Evolutionary conservation across 1,140 invertebrate genomes (phyloP), one percentile per base, ranked within the genome.

Genomic region (Drosophila kepulauana): DNA sequence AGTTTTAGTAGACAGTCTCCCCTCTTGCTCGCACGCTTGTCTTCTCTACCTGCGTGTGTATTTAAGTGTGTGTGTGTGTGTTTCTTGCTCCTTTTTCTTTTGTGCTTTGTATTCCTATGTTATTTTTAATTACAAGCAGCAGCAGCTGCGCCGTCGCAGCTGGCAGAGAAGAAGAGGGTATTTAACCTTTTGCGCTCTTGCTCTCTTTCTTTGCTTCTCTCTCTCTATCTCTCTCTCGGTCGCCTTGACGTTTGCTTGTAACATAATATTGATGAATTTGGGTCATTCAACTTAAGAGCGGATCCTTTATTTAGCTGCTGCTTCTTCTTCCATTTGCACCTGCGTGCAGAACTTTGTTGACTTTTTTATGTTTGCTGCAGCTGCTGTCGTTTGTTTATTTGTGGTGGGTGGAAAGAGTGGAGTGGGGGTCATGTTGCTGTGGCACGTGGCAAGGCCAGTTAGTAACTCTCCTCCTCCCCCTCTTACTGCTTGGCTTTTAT

Each of bases 121-220:
- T 82, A 79, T 88, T 87, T 87, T 88, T 87, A 88, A 87, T 87
- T 88, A 82, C 84, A 87, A 87, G 65, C 76, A 75, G 65, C 76
- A 75, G 65, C 75, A 80, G 81, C 81, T 86, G 82, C 82, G 82
- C 84, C 79, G 80, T 73, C 84, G 84, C 84, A 89, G 85, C 82
- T 87, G 82, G 43, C 72, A 33, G 43, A 33, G 43, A 5, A 33
- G 35, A 7, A 10, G 8, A 75, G 67, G 81, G 54, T 82, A 84
- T 73, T 84, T 67, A 79, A 84, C 79, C 72, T 70, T 45, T 49
- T 52, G 45, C 56, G 48, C 66, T 38, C 54, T 62, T 43, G 66
- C 43, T 46, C 57, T 46, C 35, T 45, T 25, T 25, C 20, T 25
- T 25, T 54, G 15, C 62, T 20, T 20, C 20, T 57, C 8, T 48